Conservation (phyloP, 53 echinoderm and acorn worm genomes). For the Mesocentrotus franciscanus region DNA sequence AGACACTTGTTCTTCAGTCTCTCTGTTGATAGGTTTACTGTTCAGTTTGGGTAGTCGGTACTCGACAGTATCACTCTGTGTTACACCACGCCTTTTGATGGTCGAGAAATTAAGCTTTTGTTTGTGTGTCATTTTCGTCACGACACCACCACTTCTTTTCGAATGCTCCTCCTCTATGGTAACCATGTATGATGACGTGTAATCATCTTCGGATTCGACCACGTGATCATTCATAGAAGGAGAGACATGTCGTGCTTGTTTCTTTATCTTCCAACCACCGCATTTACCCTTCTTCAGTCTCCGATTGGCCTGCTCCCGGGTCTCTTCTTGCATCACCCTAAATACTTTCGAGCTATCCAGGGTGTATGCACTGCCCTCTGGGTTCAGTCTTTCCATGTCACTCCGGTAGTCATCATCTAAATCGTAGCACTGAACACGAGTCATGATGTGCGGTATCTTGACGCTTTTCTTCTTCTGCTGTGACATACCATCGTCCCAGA, state of each 20-base stretch:
- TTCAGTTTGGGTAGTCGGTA: slow-evolving; percentile 38
- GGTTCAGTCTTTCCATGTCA: neutral
- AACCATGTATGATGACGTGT: neutral
- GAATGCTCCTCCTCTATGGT: neutral
- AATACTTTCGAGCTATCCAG: slow-evolving; percentile 51
- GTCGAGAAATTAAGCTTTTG: slow-evolving; percentile 46
- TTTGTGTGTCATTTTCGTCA: slow-evolving; percentile 15
- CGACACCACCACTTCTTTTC: neutral
- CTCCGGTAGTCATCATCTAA: neutral
- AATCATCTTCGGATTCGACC: neutral
- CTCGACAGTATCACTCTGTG: slow-evolving; percentile 5
- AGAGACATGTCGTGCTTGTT: neutral
- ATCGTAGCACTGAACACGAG: slow-evolving; percentile 48
- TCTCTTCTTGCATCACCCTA: slow-evolving; percentile 48
- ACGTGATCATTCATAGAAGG: neutral
- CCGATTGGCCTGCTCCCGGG: slow-evolving; percentile 6
- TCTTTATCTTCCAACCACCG: neutral
- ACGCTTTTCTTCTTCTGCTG: neutral
- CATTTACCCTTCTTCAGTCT: slow-evolving; percentile 51
- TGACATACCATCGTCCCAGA: slow-evolving; percentile 17
- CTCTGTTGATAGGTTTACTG: slow-evolving; percentile 4
- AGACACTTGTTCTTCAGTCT: neutral
- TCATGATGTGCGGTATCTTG: slow-evolving; percentile 29
- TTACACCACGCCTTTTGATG: slow-evolving; percentile 18
- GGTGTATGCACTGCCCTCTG: neutral